phyloP scores from a whole-genome alignment of 2,888 invertebrate species.

The Leptopilina myrica region DNA sequence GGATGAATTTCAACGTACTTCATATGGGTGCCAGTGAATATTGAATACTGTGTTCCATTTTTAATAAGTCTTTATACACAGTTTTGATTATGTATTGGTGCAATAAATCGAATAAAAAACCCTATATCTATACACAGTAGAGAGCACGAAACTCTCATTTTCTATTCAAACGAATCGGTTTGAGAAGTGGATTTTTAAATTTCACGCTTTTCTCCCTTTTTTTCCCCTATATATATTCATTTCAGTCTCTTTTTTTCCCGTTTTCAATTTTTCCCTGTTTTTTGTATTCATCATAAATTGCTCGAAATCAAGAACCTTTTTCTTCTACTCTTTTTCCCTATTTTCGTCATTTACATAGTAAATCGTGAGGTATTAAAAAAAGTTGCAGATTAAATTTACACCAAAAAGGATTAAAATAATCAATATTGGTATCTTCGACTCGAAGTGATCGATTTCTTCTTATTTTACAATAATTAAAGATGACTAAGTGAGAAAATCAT shows the following conservation, averaged over 20 bases:
- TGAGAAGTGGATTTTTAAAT: background rate
- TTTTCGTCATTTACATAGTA: no score
- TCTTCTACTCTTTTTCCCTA: no score
- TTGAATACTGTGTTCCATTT: slow-evolving; percentile 4
- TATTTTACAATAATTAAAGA: no score
- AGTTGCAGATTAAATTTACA: no score
- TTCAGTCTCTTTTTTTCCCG: background rate
- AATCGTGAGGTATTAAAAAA: no score
- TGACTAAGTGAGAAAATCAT: no score
- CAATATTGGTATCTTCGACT: no score
- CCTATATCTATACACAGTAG: no score
- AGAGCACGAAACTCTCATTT: background rate
- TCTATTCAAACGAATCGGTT: background rate
- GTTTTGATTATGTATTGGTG: background rate
- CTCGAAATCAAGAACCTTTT: background rate
- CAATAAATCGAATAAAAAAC: background rate
- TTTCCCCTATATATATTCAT: background rate
- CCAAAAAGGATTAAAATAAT: no score
- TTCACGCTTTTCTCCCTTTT: background rate
- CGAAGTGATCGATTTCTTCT: no score
- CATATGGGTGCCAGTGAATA: background rate
- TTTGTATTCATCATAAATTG: background rate
- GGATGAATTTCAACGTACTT: slow-evolving; percentile 24
- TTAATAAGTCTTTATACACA: background rate
- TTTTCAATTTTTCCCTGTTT: background rate